Conservation (phyloP, 1,140 invertebrate genomes). For the Bombus terrestris region DNA sequence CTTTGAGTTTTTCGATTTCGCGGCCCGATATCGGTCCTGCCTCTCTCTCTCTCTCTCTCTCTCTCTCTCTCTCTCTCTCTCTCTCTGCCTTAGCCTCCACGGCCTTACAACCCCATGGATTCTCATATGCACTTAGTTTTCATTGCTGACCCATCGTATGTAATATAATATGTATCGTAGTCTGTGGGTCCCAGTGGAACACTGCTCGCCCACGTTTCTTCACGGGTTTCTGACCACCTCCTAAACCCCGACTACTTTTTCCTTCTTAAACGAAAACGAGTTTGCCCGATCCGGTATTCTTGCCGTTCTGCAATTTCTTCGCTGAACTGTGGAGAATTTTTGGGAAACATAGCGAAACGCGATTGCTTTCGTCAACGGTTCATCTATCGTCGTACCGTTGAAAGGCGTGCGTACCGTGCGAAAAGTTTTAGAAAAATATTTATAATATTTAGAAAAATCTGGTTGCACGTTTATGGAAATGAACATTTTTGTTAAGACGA, state of each 20-base stretch:
- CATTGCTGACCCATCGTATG: slow-evolving; percentile 78
- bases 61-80: background rate
- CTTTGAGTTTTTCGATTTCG: slow-evolving; percentile 57
- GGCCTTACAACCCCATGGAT: slow-evolving; percentile 77
- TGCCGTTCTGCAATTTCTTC: slow-evolving; percentile 21
- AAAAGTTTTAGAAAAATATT: too few relatives aligned
- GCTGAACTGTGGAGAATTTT: background rate
- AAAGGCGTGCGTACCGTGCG: fast-evolving
- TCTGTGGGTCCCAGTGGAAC: slow-evolving; percentile 78
- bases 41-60: background rate
- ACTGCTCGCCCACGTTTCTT: slow-evolving; percentile 62
- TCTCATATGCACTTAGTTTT: slow-evolving; percentile 83
- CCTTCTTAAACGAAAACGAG: slow-evolving; percentile 58
- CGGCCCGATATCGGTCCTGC: slow-evolving; percentile 25
- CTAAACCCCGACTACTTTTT: slow-evolving; percentile 57
- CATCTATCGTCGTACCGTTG: too few relatives aligned
- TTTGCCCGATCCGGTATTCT: slow-evolving; percentile 47
- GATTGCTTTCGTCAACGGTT: too few relatives aligned
- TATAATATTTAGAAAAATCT: too few relatives aligned
- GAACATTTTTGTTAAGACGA: too few relatives aligned
- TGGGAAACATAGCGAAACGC: background rate
- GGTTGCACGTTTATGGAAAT: too few relatives aligned
- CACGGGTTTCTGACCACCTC: slow-evolving; percentile 49
- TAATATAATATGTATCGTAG: slow-evolving; percentile 82
- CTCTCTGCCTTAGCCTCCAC: slow-evolving; percentile 17